These are phyloP conservation scores for Hypocryptadius cinnamomeus DNA, from an alignment of 2,113 vertebrate genomes.

Conservation along the genomic window DNA sequence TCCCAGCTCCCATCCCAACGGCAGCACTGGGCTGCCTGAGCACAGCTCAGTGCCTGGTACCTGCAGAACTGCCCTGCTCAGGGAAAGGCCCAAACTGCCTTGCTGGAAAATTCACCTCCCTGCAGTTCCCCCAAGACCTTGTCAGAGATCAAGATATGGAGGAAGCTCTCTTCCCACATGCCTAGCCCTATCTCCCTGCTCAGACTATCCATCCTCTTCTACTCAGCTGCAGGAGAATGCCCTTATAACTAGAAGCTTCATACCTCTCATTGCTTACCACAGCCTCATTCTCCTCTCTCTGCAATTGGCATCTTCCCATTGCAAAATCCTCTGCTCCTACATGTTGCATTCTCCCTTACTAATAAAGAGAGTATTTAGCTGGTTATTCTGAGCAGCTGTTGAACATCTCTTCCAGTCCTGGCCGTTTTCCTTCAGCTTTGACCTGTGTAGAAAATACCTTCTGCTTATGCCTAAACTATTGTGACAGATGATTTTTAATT, in stretches of 20 bases:
- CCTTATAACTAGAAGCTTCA: not conserved
- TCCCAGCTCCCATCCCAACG: accelerated
- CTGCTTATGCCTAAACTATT: not conserved
- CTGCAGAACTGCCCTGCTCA: not conserved
- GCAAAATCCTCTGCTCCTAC: not conserved
- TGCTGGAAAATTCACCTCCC: not conserved
- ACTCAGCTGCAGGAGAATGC: not conserved
- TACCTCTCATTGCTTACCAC: not conserved
- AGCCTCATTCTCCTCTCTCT: not conserved
- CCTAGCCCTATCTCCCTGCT: not conserved
- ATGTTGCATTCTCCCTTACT: not conserved
- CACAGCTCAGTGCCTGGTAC: not conserved
- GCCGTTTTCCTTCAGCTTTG: not conserved
- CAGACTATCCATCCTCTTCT: not conserved
- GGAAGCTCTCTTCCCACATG: not conserved
- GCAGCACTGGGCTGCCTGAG: not conserved
- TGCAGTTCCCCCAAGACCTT: not conserved
- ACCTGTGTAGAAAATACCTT: not conserved
- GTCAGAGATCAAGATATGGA: not conserved
- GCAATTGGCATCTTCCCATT: not conserved
- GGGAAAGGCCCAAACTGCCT: not conserved
- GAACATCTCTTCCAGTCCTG: not conserved
- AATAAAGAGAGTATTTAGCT: not conserved
- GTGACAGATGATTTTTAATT: not conserved
- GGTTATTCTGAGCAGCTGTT: not conserved